phyloP scores from a whole-genome alignment of 2,888 invertebrate species.

The Drosophila barbarae region DNA sequence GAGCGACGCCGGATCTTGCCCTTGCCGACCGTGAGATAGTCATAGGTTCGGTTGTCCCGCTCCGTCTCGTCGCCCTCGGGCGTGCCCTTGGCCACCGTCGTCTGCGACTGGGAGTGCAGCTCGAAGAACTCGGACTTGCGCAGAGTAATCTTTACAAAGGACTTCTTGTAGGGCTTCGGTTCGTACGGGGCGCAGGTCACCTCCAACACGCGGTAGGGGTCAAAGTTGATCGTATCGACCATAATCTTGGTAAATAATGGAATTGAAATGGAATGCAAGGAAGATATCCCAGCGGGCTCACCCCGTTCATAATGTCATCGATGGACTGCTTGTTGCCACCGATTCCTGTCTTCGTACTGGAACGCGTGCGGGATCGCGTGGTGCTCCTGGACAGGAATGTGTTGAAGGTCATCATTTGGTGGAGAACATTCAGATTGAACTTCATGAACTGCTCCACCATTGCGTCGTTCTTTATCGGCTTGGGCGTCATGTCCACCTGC shows the following conservation, averaged over 20 bases:
- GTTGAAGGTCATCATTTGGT: slow-evolving; percentile 21
- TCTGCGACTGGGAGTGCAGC: slow-evolving; percentile 83
- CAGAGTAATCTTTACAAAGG: slow-evolving; percentile 83
- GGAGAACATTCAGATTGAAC: slow-evolving; percentile 39
- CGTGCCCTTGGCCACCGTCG: slow-evolving; percentile 83
- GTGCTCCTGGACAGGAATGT: slow-evolving; percentile 1
- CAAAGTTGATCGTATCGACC: slow-evolving; percentile 40
- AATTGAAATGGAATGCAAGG: not conserved
- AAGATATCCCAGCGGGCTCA: slow-evolving; percentile 12
- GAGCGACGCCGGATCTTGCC: slow-evolving; percentile 85
- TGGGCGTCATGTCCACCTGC: slow-evolving; percentile 66
- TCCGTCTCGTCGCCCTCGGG: slow-evolving; percentile 82
- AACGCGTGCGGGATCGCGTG: slow-evolving; percentile 39
- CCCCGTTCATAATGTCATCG: slow-evolving; percentile 65
- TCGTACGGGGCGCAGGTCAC: not conserved
- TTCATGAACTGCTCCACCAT: slow-evolving; percentile 45
- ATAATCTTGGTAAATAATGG: slow-evolving; percentile 38
- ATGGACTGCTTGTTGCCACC: slow-evolving; percentile 67
- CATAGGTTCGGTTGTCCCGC: slow-evolving; percentile 84
- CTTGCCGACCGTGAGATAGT: slow-evolving; percentile 85
- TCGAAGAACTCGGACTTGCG: slow-evolving; percentile 85
- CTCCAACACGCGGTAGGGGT: not conserved
- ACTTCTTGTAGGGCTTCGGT: slow-evolving; percentile 48
- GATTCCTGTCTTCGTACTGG: slow-evolving; percentile 46
- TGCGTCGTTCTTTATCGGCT: slow-evolving; percentile 33